A percentile compares a stretch with the other conserved stretches of the same genome.
These are phyloP conservation scores for Pollenia amentaria DNA, from an alignment of 2,888 invertebrate genomes.

Conservation along the genomic window DNA sequence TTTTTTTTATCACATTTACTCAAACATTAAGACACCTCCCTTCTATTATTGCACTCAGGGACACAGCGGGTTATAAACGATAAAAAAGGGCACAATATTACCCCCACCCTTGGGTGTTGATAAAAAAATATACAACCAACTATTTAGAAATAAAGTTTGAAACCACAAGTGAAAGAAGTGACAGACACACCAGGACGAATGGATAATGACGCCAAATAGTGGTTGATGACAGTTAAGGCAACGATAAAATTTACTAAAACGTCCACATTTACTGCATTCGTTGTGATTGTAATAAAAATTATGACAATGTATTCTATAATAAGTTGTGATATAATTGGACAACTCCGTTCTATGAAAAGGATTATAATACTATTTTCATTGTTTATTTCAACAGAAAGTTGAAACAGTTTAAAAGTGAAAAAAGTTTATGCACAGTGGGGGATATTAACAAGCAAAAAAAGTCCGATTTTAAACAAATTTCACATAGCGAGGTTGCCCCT, in stretches of 20 bases:
- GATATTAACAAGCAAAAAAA: no score
- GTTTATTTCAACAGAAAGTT: background rate
- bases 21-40: conserved; percentile 47
- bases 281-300: conserved; percentile 48
- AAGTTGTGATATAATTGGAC: conserved; percentile 69
- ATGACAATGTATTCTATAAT: conserved; percentile 50
- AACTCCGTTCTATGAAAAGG: conserved; percentile 38
- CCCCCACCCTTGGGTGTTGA: conserved; percentile 56
- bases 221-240: conserved; percentile 48
- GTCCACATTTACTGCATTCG: conserved; percentile 2
- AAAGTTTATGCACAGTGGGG: no score
- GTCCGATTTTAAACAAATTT: no score
- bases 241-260: conserved; percentile 1
- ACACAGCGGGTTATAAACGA: conserved; percentile 62
- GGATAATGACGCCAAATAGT: conserved; percentile 69
- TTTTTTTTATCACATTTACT: conserved; percentile 37
- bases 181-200: conserved; percentile 65
- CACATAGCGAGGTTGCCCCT: no score
- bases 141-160: conserved; percentile 45
- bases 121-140: conserved; percentile 33
- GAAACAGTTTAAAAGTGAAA: background rate
- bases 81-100: conserved; percentile 48
- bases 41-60: conserved; percentile 28
- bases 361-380: conserved; percentile 36
- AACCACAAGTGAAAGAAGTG: conserved; percentile 62